phyloP scores from a whole-genome alignment of 1,140 invertebrate species.

The Epicauta chinensis region DNA sequence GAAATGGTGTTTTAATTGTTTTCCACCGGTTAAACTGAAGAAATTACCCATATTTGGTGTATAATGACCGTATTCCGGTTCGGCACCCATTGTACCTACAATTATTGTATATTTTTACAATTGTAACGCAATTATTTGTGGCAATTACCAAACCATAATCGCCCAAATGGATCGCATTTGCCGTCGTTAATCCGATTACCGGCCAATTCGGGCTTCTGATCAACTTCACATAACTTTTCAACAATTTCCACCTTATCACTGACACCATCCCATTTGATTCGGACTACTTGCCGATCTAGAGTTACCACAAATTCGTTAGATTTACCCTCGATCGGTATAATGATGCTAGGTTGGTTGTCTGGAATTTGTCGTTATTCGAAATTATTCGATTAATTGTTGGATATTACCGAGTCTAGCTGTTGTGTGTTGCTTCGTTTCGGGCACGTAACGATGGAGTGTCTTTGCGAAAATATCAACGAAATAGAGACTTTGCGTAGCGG shows the following conservation, averaged over 20 bases:
- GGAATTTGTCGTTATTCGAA: conserved; percentile 5
- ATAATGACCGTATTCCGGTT: conserved; percentile 22
- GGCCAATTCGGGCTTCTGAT: conserved; percentile 47
- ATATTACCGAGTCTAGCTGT: conserved; percentile 28
- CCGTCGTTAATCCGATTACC: conserved; percentile 74
- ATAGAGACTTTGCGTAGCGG: conserved; percentile 51
- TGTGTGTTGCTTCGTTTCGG: conserved; percentile 30
- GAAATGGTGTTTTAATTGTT: conserved; percentile 31
- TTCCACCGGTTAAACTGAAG: conserved; percentile 17
- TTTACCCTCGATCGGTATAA: conserved; percentile 61
- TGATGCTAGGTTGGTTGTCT: conserved; percentile 37
- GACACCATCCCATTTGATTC: conserved; percentile 61
- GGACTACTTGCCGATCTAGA: conserved; percentile 46
- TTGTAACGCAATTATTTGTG: too few species aligned
- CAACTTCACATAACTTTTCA: conserved; percentile 25
- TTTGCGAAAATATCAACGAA: conserved; percentile 59
- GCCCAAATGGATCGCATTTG: conserved; percentile 71
- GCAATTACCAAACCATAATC: too few species aligned
- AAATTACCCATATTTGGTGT: conserved; percentile 25
- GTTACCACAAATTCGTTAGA: conserved; percentile 57
- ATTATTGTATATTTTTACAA: too few species aligned
- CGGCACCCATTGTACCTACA: conserved; percentile 29
- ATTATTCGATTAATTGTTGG: conserved; percentile 1
- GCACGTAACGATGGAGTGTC: conserved; percentile 43
- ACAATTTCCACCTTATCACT: conserved; percentile 25